Percentiles rank a stretch among this genome's conserved stretches.
phyloP scores from a whole-genome alignment of 1,140 invertebrate genomes.

The Calephelis nemesis region DNA sequence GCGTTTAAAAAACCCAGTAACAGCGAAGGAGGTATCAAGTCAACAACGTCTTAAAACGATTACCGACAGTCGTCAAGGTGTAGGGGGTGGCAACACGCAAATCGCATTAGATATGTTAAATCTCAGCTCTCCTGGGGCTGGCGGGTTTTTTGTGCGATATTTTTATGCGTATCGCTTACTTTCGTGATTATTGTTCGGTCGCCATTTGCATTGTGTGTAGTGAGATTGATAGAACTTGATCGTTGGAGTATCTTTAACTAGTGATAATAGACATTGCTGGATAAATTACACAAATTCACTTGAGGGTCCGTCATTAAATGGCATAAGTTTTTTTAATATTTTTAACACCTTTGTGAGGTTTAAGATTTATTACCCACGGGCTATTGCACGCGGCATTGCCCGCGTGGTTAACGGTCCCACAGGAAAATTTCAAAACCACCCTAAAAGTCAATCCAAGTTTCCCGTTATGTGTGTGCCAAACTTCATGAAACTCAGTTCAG shows the following conservation, averaged over 20 bases:
- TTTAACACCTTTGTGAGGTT: no score
- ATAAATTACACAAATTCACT: no score
- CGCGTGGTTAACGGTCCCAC: no score
- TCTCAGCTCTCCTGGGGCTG: slow-evolving; percentile 48
- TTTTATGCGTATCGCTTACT: slow-evolving; percentile 75
- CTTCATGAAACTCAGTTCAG: no score
- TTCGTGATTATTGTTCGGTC: slow-evolving; percentile 68
- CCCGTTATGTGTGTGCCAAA: no score
- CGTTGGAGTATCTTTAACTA: background rate
- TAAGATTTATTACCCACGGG: no score
- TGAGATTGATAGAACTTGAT: background rate
- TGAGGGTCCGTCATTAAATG: no score
- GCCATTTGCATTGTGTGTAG: slow-evolving; percentile 62
- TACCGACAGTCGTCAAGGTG: slow-evolving; percentile 60
- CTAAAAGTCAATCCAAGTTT: no score
- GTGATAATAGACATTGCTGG: no score
- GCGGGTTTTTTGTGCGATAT: slow-evolving; percentile 55
- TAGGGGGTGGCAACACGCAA: slow-evolving; percentile 63
- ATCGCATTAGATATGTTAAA: slow-evolving; percentile 77
- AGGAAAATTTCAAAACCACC: no score
- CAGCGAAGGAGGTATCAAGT: slow-evolving; percentile 42
- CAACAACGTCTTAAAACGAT: slow-evolving; percentile 71
- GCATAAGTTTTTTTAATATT: no score
- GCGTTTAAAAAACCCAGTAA: slow-evolving; percentile 36
- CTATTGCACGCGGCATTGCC: no score